Conservation (phyloP, 2,888 invertebrate genomes). For the Pseudanteris insignis region DNA sequence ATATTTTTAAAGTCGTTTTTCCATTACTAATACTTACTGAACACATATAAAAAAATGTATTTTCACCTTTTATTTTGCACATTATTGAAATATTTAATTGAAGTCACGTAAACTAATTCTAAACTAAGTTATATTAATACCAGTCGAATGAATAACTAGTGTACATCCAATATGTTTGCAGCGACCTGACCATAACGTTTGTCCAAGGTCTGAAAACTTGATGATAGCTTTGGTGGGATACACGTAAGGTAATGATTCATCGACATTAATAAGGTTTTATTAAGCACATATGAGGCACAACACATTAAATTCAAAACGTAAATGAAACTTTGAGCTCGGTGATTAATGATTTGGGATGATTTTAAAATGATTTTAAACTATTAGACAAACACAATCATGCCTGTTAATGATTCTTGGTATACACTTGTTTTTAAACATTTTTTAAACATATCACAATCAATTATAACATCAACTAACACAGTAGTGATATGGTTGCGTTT, state of each 20-base stretch:
- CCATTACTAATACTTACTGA: not conserved
- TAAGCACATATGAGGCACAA: conserved; percentile 24
- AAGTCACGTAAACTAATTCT: not conserved
- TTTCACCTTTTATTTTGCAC: too few species aligned
- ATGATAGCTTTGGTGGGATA: conserved; percentile 7
- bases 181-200: conserved; percentile 14
- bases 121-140: conserved; percentile 10
- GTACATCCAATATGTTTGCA: conserved; percentile 10
- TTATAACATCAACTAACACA: too few species aligned
- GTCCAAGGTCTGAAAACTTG: conserved; percentile 19
- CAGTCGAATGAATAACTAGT: conserved; percentile 15
- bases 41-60: not conserved
- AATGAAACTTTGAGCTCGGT: conserved; percentile 11
- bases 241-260: conserved; percentile 17
- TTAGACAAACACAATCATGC: too few species aligned
- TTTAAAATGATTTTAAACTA: too few species aligned
- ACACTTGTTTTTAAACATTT: too few species aligned
- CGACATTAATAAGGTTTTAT: conserved; percentile 1
- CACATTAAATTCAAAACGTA: conserved; percentile 12
- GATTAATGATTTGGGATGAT: conserved; percentile 21
- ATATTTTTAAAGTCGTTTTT: too few species aligned
- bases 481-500: too few species aligned
- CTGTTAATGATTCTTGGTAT: too few species aligned
- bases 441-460: too few species aligned
- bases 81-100: not conserved